Percentiles rank a stretch among this genome's conserved stretches.
These are phyloP conservation scores for Zalophus californianus DNA, from an alignment of 2,797 vertebrate genomes.

Conservation along the genomic window DNA sequence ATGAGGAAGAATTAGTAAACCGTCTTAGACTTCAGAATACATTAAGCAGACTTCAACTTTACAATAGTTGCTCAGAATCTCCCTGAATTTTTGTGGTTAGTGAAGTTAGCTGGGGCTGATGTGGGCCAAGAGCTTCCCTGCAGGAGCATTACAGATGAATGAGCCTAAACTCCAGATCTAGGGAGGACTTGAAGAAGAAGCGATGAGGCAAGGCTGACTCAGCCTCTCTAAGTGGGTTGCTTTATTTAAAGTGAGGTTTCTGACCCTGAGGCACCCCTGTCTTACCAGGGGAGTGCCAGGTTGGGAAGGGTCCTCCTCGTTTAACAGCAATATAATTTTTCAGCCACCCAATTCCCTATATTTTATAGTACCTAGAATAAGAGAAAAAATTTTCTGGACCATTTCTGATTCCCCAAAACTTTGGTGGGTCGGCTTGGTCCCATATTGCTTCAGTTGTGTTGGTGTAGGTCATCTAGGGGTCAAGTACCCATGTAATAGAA, in stretches of 20 bases:
- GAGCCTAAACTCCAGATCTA: not conserved
- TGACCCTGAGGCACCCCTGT: not conserved
- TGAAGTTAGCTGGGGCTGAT: not conserved
- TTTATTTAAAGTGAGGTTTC: not conserved
- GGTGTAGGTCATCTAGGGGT: not conserved
- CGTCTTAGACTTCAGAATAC: not conserved
- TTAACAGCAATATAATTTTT: not conserved
- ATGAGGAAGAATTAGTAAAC: constrained; percentile 14
- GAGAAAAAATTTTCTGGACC: not conserved
- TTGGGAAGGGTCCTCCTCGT: not conserved
- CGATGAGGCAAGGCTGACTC: not conserved
- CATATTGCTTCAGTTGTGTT: not conserved
- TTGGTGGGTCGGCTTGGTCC: not conserved
- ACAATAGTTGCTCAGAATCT: not conserved
- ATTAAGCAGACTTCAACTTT: not conserved
- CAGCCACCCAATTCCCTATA: not conserved
- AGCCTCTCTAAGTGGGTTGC: not conserved
- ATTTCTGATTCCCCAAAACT: not conserved
- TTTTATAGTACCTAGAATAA: not conserved
- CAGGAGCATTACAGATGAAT: not conserved
- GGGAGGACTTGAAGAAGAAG: not conserved
- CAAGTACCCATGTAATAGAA: not conserved
- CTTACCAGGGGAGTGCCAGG: not conserved
- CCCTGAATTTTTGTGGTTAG: not conserved
- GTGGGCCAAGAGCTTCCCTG: not conserved